Conservation (phyloP, 1,140 invertebrate species). For the Panulirus ornatus region DNA sequence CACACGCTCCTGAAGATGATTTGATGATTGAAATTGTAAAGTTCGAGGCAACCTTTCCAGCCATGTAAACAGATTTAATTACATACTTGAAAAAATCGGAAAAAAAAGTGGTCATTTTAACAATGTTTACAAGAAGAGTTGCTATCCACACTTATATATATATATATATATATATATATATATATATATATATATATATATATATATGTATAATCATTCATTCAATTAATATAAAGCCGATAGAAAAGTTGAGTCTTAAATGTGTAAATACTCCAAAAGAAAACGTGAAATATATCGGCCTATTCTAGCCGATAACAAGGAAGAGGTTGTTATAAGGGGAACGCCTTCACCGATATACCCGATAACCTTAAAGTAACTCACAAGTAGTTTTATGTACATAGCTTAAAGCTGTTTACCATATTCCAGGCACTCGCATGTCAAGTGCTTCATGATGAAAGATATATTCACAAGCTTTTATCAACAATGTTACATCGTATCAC, state of each 20-base stretch:
- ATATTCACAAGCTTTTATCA: conserved; percentile 9
- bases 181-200: no score
- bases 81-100: no score
- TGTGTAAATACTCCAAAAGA: neutral
- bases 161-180: no score
- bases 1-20: no score
- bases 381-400: conserved; percentile 65
- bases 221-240: neutral
- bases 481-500: neutral
- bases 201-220: neutral
- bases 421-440: conserved; percentile 50
- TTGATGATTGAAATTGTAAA: no score
- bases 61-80: no score
- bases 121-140: no score
- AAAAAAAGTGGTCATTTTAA: no score
- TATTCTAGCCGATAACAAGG: no score
- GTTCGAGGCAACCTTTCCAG: no score
- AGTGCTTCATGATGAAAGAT: conserved; percentile 18
- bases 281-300: neutral
- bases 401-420: conserved; percentile 73
- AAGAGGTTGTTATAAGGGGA: neutral
- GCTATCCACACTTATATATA: conserved; percentile 6
- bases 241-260: neutral
- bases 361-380: conserved; percentile 27
- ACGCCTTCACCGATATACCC: conserved; percentile 24